phyloP scores from a whole-genome alignment of 2,797 vertebrate genomes.

The Borostomias antarcticus region DNA sequence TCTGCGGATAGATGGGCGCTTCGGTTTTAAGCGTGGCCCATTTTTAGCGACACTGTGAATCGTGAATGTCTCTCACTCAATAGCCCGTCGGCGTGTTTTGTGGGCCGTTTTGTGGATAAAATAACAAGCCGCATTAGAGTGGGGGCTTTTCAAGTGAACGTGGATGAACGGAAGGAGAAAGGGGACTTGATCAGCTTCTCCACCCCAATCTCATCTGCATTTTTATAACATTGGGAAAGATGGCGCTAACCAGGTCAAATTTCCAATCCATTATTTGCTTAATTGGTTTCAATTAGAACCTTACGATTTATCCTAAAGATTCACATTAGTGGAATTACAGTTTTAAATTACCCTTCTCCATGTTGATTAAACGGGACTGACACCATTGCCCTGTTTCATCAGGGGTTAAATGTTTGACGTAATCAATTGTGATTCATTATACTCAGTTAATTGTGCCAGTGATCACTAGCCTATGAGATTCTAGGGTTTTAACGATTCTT shows the following conservation, averaged over 20 bases:
- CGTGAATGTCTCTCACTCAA: constrained; percentile 11
- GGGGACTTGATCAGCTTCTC: not conserved
- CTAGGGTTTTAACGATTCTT: constrained; percentile 2
- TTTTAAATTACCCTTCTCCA: constrained; percentile 51
- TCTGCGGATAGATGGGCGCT: constrained; percentile 40
- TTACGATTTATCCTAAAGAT: constrained; percentile 39
- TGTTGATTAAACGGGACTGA: constrained; percentile 60
- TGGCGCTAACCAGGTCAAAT: constrained; percentile 40
- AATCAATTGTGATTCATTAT: constrained; percentile 23
- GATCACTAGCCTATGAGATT: not conserved
- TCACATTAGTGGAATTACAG: constrained; percentile 58
- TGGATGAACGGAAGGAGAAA: constrained; percentile 10
- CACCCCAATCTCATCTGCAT: constrained; percentile 20
- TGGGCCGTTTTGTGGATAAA: constrained; percentile 18
- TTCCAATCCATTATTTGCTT: constrained; percentile 51
- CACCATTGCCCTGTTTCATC: constrained; percentile 43
- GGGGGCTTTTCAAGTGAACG: constrained; percentile 1
- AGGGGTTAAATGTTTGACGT: constrained; percentile 42
- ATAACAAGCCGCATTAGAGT: constrained; percentile 18
- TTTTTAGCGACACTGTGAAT: constrained; percentile 10
- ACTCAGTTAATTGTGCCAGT: not conserved
- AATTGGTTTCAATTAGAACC: constrained; percentile 63
- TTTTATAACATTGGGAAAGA: constrained; percentile 28
- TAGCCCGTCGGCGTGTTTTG: constrained; percentile 6
- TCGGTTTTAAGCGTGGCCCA: constrained; percentile 10